Evolutionary conservation across 2,888 invertebrate genomes (phyloP), one percentile per base, ranked within the genome.

Genomic region (Asteroscopus sphinx): DNA sequence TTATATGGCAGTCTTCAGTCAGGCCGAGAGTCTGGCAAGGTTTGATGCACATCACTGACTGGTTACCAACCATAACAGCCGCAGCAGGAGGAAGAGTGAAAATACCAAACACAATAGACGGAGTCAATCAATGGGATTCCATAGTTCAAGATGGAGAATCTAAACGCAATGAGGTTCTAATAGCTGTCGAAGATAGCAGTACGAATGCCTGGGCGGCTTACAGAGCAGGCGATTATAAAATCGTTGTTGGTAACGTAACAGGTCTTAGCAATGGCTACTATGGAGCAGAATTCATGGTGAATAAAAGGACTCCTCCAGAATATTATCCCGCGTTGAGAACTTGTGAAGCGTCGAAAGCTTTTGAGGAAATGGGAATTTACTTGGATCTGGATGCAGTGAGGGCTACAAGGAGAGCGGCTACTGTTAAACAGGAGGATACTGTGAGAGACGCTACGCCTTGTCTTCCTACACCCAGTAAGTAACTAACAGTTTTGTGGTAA

Each of bases 1-100:
- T 97, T 39, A 91, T 98, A 45, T 98, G 97, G 96, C 92, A 93
- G 64, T 81, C 91, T 0, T 83, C 87, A 0, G 76, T 93, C 12
- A 96, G 96, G 77, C 96, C 97, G 0, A 94, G 95, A 73, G 94
- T 97, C 0, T 93, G 92, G 92, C 71, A 86, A 17, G 93, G 93
- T 1, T 89, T 97, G 45, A 95, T 98, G 82, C 98, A 98, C 80
- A 95, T 98, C 9, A 95, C 96, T 3, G 98, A 98, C 86, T 97
- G 97, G 96, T 83, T 98, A 33, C 98, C 98, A 0, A 98, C 98
- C 0, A 86, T 96, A 6, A 80, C 92, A 37, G 79, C 90, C 0
- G 94, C 93, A 2, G 91, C 88, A 2, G 92, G 94, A 17, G 89
- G 88, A 0, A 62, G 64, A 41, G 33, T 88, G 4, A 21, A 21